phyloP scores from a whole-genome alignment of 2,888 invertebrate species.

The Venusia cambrica region DNA sequence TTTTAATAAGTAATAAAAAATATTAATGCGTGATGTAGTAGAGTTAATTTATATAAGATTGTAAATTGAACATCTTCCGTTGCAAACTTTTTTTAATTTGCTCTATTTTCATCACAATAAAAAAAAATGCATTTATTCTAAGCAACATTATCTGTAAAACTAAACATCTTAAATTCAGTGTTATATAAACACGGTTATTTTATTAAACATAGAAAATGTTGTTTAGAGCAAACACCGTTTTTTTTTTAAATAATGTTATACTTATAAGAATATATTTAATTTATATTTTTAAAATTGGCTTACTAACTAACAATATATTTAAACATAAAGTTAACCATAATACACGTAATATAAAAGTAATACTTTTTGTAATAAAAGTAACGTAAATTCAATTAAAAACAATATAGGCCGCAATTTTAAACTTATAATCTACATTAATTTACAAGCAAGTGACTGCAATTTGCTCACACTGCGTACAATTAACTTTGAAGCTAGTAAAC shows the following conservation, averaged over 20 bases:
- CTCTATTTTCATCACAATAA: no score
- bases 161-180: no score
- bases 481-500: no score
- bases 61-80: constrained; percentile 17
- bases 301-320: no score
- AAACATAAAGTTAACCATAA: no score
- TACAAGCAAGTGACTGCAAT: no score
- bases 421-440: constrained; percentile 8
- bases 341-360: constrained; percentile 32
- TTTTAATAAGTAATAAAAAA: constrained; percentile 2
- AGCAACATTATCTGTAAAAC: no score
- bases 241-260: no score
- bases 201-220: no score
- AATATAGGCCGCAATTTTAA: constrained; percentile 30
- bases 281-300: constrained; percentile 22
- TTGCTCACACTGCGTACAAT: no score
- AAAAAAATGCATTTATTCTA: no score
- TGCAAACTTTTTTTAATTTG: constrained; percentile 16
- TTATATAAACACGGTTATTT: constrained; percentile 7
- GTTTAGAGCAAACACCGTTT: no score
- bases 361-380: constrained; percentile 42
- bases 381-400: constrained; percentile 38
- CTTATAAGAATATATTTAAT: constrained; percentile 14
- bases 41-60: constrained; percentile 10
- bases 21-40: constrained; percentile 5